phyloP scores from a whole-genome alignment of 1,140 invertebrate species.

The Drosophila watanabei region DNA sequence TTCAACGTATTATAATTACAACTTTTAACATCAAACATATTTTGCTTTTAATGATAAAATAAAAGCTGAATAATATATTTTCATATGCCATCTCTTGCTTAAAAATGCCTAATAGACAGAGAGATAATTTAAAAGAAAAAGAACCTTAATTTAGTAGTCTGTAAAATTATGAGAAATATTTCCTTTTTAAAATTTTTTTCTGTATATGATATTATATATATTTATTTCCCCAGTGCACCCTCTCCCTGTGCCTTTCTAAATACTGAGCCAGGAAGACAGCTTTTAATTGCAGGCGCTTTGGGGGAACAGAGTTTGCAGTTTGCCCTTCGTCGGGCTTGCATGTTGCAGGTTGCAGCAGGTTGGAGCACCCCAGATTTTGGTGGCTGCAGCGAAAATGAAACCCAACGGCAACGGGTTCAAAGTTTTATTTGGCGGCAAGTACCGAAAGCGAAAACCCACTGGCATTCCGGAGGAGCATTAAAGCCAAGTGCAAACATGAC shows the following conservation, averaged over 20 bases:
- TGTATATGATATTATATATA: neutral
- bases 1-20: no score
- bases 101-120: no score
- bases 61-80: no score
- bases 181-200: neutral
- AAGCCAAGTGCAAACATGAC: slow-evolving; percentile 63
- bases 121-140: no score
- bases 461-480: slow-evolving; percentile 47
- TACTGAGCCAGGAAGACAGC: slow-evolving; percentile 21
- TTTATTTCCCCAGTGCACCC: slow-evolving; percentile 7
- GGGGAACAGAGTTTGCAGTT: slow-evolving; percentile 26
- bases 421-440: slow-evolving; percentile 42
- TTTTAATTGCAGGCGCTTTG: slow-evolving; percentile 58
- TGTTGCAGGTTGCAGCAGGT: slow-evolving; percentile 16
- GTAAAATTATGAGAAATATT: neutral
- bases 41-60: no score
- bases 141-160: neutral
- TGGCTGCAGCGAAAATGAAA: slow-evolving; percentile 10
- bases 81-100: no score
- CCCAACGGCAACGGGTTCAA: slow-evolving; percentile 30
- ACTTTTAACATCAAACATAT: no score
- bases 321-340: slow-evolving; percentile 1
- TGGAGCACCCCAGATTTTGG: neutral
- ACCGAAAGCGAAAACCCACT: slow-evolving; percentile 22
- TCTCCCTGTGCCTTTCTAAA: slow-evolving; percentile 4